These are phyloP conservation scores for Sceloporus undulatus DNA, from an alignment of 2,113 vertebrate species.

Conservation along the genomic window DNA sequence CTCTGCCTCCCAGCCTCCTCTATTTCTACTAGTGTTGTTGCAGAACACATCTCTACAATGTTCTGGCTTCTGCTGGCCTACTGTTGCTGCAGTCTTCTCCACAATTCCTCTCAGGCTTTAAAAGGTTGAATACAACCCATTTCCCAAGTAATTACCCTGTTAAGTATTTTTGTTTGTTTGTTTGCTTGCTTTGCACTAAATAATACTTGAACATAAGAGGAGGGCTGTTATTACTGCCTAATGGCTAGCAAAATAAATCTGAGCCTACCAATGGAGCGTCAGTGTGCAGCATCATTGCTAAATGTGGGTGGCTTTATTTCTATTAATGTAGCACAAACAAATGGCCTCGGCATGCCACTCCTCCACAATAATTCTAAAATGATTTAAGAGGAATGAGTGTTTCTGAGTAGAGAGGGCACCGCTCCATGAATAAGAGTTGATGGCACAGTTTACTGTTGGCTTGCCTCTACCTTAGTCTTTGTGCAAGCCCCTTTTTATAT, in stretches of 20 bases:
- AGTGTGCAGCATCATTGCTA: neutral
- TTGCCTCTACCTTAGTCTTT: conserved; percentile 69
- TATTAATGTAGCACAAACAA: conserved; percentile 29
- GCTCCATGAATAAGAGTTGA: conserved; percentile 50
- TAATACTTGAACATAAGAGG: neutral
- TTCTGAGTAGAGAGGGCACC: conserved; percentile 44
- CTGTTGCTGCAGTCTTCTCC: neutral
- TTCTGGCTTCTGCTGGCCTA: neutral
- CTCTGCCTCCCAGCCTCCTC: neutral
- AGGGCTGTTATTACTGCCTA: neutral
- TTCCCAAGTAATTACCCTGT: conserved; percentile 25
- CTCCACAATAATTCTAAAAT: conserved; percentile 47
- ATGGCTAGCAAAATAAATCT: conserved; percentile 36
- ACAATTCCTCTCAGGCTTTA: neutral
- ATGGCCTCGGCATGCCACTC: conserved; percentile 52
- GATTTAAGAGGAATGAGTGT: conserved; percentile 47
- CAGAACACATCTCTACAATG: neutral
- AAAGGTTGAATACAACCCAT: neutral
- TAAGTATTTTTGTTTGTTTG: neutral
- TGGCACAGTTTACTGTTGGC: conserved; percentile 63
- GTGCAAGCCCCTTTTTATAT: conserved; percentile 67
- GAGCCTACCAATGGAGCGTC: neutral
- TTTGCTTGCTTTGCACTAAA: neutral
- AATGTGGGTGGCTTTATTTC: conserved; percentile 26
- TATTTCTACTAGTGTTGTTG: neutral